Evolutionary conservation across 1,140 invertebrate genomes (phyloP).

Genomic region (Capitella teleta): DNA sequence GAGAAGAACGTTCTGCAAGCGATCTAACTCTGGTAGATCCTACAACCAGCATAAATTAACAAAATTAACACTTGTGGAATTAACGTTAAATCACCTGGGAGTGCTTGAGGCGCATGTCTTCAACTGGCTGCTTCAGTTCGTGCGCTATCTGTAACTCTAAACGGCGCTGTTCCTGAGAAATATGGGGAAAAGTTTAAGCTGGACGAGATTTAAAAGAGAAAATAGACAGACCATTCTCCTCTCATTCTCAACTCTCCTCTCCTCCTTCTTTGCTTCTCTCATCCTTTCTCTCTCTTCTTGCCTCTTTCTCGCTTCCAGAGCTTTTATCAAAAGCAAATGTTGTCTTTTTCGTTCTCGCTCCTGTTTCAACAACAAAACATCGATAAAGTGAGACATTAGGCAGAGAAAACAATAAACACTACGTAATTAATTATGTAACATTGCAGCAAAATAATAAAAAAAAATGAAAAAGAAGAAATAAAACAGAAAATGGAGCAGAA

Average conservation of each 20-base stretch:
- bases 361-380: constrained; percentile 42
- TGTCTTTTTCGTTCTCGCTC: constrained; percentile 80
- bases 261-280: constrained; percentile 63
- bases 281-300: constrained; percentile 79
- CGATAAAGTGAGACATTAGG: background rate
- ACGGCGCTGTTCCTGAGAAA: constrained; percentile 60
- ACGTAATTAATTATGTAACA: background rate
- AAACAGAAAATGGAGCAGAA: too few species aligned
- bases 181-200: too few species aligned
- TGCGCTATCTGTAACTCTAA: constrained; percentile 73
- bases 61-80: constrained; percentile 16
- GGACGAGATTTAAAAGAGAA: too few species aligned
- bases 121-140: constrained; percentile 72
- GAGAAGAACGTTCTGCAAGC: constrained; percentile 69
- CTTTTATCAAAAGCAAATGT: constrained; percentile 76
- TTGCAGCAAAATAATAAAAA: background rate
- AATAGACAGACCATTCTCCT: constrained; percentile 50
- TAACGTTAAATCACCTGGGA: constrained; percentile 19
- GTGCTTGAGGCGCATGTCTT: constrained; percentile 43
- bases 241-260: constrained; percentile 67
- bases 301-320: constrained; percentile 67
- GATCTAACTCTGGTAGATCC: constrained; percentile 59
- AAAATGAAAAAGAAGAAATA: background rate
- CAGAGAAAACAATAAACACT: background rate
- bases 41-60: constrained; percentile 19